phyloP scores from a whole-genome alignment of 2,113 vertebrate genomes.

The Oceanodroma tethys region DNA sequence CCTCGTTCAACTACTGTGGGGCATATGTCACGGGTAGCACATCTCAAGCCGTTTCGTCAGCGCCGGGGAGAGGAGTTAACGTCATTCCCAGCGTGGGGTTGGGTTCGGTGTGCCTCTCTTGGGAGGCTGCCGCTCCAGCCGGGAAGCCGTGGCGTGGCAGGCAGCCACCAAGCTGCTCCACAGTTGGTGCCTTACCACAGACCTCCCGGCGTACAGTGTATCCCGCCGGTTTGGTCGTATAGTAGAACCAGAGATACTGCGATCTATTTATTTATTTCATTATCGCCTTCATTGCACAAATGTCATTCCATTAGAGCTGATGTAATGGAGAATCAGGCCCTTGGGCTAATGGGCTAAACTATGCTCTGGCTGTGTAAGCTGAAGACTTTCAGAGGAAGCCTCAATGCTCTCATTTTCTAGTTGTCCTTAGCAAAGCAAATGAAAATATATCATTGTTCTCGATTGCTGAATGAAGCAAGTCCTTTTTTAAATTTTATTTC shows the following conservation, averaged over 20 bases:
- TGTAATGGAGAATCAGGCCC: background rate
- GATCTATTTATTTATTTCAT: background rate
- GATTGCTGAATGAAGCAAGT: background rate
- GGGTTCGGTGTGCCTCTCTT: background rate
- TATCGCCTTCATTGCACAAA: background rate
- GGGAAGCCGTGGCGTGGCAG: background rate
- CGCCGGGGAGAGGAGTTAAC: background rate
- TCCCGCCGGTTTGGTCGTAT: fast-evolving
- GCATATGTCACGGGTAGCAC: background rate
- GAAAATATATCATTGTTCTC: conserved; percentile 4
- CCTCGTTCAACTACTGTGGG: background rate
- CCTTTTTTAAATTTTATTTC: background rate
- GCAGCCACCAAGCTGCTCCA: background rate
- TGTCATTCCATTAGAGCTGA: background rate
- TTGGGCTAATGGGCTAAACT: background rate
- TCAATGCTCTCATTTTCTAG: background rate
- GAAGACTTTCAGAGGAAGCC: background rate
- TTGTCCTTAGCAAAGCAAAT: background rate
- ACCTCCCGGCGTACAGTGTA: fast-evolving
- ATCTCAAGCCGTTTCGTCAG: background rate
- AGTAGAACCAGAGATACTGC: background rate
- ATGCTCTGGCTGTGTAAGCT: background rate
- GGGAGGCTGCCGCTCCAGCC: background rate
- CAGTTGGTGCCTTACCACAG: background rate
- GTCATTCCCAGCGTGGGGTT: fast-evolving